A percentile compares a stretch with the other conserved stretches of the same genome.
phyloP scores from a whole-genome alignment of 2,113 vertebrate genomes.

The Eublepharis macularius region DNA sequence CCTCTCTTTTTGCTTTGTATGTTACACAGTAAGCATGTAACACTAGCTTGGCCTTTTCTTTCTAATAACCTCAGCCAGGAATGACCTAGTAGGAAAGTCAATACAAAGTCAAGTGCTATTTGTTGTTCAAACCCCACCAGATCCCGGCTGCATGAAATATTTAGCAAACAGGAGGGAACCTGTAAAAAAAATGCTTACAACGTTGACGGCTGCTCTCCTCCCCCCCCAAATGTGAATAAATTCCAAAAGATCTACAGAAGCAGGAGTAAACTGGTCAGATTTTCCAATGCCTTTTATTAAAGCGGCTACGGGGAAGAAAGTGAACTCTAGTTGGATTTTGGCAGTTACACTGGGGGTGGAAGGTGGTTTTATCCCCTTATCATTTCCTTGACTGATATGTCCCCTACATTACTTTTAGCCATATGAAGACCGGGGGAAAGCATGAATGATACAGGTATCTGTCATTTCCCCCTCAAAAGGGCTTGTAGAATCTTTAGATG shows the following conservation, averaged over 20 bases:
- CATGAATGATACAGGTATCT: no score
- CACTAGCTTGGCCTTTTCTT: rapidly evolving
- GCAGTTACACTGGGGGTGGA: no score
- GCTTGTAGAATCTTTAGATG: no score
- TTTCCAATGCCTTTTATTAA: no score
- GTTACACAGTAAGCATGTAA: rapidly evolving
- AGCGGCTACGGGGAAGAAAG: no score
- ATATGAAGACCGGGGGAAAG: no score
- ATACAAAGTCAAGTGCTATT: not conserved
- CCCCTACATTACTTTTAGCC: no score
- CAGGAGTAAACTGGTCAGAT: no score
- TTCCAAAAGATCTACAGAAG: not conserved
- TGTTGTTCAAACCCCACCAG: conserved; percentile 29
- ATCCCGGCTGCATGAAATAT: not conserved
- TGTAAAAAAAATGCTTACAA: conserved; percentile 19
- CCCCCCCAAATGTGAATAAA: not conserved
- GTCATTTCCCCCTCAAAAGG: no score
- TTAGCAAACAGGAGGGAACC: not conserved
- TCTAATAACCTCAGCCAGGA: not conserved
- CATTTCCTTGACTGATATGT: no score
- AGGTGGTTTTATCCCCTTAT: no score
- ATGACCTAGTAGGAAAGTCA: not conserved
- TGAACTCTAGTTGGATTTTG: no score
- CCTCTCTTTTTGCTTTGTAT: not conserved
- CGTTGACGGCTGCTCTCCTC: not conserved